Evolutionary conservation across 2,113 vertebrate genomes (phyloP).

Genomic region (Myrmecobius fasciatus): DNA sequence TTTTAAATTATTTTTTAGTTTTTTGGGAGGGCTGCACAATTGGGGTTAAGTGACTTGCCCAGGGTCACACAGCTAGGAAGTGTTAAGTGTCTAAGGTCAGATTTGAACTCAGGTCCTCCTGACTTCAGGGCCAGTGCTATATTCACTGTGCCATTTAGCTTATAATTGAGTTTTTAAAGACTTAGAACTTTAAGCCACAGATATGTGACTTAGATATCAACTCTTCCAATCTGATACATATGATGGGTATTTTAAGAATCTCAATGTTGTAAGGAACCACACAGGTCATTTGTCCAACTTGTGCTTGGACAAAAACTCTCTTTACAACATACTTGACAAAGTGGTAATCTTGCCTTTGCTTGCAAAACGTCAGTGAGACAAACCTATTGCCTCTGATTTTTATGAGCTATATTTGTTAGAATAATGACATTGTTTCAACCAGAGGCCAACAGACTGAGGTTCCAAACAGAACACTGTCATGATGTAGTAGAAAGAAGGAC

Average conservation of each 20-base stretch:
- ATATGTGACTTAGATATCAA: background rate
- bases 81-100: no score
- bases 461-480: background rate
- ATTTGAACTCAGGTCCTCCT: no score
- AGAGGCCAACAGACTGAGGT: background rate
- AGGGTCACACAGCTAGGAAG: no score
- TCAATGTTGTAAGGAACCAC: background rate
- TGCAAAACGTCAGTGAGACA: background rate
- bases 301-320: background rate
- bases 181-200: background rate
- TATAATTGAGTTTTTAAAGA: background rate
- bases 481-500: background rate
- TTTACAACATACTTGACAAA: background rate
- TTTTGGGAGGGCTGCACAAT: no score
- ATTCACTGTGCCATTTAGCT: no score
- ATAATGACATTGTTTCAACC: background rate
- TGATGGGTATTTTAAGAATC: background rate
- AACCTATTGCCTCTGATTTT: background rate
- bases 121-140: no score
- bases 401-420: background rate
- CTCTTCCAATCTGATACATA: background rate
- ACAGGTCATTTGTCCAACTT: background rate
- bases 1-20: no score
- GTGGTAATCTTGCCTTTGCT: background rate
- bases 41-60: no score